Percentiles rank a stretch among this genome's conserved stretches.
Evolutionary conservation across 2,113 vertebrate genomes (phyloP).

Genomic region (Myotis brandtii): DNA sequence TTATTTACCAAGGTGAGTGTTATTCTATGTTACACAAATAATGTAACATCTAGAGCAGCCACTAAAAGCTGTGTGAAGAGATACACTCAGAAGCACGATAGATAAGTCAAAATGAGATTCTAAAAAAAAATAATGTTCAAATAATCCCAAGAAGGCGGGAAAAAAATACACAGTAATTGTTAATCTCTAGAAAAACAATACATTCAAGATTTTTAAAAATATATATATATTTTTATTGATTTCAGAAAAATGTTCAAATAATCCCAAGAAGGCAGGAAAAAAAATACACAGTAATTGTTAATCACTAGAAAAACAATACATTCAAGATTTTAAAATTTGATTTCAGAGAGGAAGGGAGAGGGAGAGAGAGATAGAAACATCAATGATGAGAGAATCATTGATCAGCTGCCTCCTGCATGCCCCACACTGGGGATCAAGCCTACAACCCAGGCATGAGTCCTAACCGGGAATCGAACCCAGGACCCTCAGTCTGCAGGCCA

Average conservation of each 20-base stretch:
- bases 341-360: no score
- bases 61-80: neutral
- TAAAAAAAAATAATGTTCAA: neutral
- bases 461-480: no score
- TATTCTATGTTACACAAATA: no score
- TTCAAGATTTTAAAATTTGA: no score
- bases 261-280: neutral
- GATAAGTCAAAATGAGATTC: conserved; percentile 33
- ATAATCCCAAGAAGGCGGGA: neutral
- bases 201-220: no score
- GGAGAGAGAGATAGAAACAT: no score
- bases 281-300: neutral
- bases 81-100: neutral
- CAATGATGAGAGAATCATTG: no score
- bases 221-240: no score
- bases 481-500: no score
- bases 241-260: neutral
- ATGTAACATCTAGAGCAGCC: neutral
- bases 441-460: no score
- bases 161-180: neutral
- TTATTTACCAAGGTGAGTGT: conserved; percentile 93
- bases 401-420: no score
- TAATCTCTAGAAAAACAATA: neutral
- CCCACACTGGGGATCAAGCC: no score
- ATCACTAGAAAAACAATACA: neutral